Conservation (phyloP, 2,888 invertebrate genomes). For the Perizoma flavofasciatum region DNA sequence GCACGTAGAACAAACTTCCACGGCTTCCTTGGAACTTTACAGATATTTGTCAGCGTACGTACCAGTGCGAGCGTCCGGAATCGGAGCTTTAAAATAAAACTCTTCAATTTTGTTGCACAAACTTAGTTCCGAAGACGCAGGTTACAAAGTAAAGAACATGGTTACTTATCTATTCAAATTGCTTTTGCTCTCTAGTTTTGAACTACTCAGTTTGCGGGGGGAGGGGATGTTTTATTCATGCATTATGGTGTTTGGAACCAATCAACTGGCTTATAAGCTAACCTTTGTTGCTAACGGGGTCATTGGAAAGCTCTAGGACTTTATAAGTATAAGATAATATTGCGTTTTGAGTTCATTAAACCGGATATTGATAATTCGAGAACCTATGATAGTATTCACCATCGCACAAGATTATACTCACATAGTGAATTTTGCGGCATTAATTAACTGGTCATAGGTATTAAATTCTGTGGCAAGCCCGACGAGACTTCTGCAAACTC, state of each 20-base stretch:
- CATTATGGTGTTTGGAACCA: conserved; percentile 35
- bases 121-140: conserved; percentile 43
- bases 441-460: not conserved
- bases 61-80: conserved; percentile 31
- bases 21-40: conserved; percentile 43
- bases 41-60: conserved; percentile 47
- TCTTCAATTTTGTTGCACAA: conserved; percentile 44
- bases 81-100: conserved; percentile 34
- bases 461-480: not conserved
- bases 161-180: conserved; percentile 51
- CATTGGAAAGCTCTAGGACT: too few species aligned
- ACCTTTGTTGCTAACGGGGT: conserved; percentile 17
- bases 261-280: conserved; percentile 30
- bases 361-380: not conserved
- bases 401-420: not conserved
- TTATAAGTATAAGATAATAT: too few species aligned
- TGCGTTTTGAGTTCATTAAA: too few species aligned
- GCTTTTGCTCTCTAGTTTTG: conserved; percentile 45
- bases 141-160: conserved; percentile 47
- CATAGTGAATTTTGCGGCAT: not conserved
- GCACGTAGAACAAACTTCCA: conserved; percentile 49
- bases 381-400: not conserved
- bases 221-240: conserved; percentile 47
- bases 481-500: not conserved
- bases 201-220: conserved; percentile 31